Evolutionary conservation across 92 coral and sea anemone genomes (phyloP).

Genomic region (Epizoanthus illoricatus): DNA sequence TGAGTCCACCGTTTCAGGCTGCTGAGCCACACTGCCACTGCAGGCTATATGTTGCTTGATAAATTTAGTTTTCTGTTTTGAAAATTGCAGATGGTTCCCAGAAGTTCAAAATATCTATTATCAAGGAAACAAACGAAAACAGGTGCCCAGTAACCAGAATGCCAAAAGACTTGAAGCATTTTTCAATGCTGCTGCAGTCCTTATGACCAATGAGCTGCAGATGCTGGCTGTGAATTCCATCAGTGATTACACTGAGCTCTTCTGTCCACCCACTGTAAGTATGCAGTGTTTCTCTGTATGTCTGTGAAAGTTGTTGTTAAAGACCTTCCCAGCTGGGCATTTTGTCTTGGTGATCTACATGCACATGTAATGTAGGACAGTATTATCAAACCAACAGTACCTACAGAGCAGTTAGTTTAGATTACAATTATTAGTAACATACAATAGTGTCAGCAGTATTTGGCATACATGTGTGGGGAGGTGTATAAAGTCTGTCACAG

Average conservation of each 20-base stretch:
- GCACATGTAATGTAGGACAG: too few relatives aligned
- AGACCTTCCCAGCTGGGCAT: not conserved
- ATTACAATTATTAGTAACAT: too few relatives aligned
- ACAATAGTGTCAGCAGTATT: too few relatives aligned
- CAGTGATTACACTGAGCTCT: slow-evolving; percentile 86
- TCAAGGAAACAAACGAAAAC: slow-evolving; percentile 99
- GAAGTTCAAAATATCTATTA: slow-evolving; percentile 99
- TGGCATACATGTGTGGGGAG: too few relatives aligned
- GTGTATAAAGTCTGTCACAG: too few relatives aligned
- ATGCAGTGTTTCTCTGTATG: not conserved
- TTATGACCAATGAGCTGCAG: slow-evolving; percentile 98
- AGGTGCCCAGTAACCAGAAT: slow-evolving; percentile 98
- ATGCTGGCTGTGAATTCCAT: slow-evolving; percentile 89
- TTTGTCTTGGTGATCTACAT: not conserved
- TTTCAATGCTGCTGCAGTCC: slow-evolving; percentile 95
- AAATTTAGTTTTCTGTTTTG: not conserved
- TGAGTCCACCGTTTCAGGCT: too few relatives aligned
- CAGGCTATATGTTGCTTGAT: not conserved
- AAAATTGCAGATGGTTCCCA: slow-evolving; percentile 88
- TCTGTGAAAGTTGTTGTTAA: not conserved
- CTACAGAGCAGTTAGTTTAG: too few relatives aligned
- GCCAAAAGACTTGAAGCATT: slow-evolving; percentile 94
- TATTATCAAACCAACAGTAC: too few relatives aligned
- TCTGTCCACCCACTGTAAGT: slow-evolving; percentile 94
- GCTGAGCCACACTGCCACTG: not conserved